Percentiles rank a stretch among this genome's conserved stretches.
Evolutionary conservation across 2,113 vertebrate species (phyloP).

Genomic region (Pluvianellus socialis): DNA sequence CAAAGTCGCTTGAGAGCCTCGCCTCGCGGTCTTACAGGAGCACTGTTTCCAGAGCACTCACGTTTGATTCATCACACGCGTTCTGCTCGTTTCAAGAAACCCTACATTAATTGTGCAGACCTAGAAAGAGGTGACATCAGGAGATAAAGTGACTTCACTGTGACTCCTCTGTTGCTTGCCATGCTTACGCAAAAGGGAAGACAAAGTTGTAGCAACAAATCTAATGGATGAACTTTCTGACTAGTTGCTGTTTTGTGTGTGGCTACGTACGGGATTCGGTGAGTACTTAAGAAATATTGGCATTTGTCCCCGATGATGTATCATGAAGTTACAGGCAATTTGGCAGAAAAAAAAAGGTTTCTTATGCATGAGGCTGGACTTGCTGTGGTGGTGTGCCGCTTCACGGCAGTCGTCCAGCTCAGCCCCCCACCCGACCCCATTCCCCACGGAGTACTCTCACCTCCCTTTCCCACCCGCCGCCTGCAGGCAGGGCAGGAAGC

Average conservation of each 20-base stretch:
- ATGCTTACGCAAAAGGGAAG: background rate
- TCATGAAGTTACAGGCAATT: background rate
- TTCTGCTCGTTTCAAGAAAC: slow-evolving; percentile 5
- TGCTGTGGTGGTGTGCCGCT: background rate
- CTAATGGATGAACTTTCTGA: background rate
- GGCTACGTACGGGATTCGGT: background rate
- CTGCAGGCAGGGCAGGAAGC: background rate
- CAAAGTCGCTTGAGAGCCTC: background rate
- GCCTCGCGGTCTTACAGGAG: background rate
- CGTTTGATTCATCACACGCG: background rate
- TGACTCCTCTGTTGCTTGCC: background rate
- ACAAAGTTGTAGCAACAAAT: background rate
- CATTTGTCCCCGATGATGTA: slow-evolving; percentile 12
- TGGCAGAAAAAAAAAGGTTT: background rate
- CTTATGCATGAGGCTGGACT: background rate
- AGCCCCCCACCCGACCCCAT: background rate
- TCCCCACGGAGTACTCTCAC: background rate
- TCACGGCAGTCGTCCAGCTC: background rate
- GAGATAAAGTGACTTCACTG: slow-evolving; percentile 14
- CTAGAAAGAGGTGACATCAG: background rate
- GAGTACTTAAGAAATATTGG: slow-evolving; percentile 15
- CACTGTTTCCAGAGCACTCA: background rate
- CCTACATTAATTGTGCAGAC: background rate
- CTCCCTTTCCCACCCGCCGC: background rate
- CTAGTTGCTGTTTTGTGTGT: background rate